Evolutionary conservation across 2,888 invertebrate species (phyloP), one percentile per base, ranked within the genome.

Genomic region (Blastobasis lacticolella): DNA sequence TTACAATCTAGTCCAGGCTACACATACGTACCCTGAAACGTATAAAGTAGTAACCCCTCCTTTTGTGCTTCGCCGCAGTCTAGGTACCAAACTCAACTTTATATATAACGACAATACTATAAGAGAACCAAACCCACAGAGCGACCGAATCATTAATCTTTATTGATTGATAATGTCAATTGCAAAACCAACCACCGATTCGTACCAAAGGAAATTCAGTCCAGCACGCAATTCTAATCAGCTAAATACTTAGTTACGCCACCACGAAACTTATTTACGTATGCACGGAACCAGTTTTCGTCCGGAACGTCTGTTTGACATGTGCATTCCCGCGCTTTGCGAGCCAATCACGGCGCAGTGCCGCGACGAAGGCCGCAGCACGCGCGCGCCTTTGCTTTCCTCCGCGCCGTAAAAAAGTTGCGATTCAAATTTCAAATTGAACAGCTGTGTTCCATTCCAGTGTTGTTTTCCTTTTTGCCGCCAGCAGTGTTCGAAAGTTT

Each of bases 261-360:
- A 65, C 55, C 52, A 53, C 40, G 7, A 40, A 40, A 51, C 56
- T 55, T 59, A 64, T 65, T 69, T 68, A 58, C 62, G 63, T 64
- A 62, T 57, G 52, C 57, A 57, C 58, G 59, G 52, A 74, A 74
- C 75, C 67, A 64, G 74, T 69, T 67, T 62, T 40, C 10, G 36
- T 38, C 10, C 42, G 9, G 10, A 42, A 45, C 71, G 71, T 69
- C 73, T 73, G 54, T 61, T 57, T 62, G 72, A 71, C 73, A 73
- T 62, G 61, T 71, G 71, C 75, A 72, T 79, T 82, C 77, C 79
- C 82, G 81, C 80, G 77, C 61, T 71, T 62, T 54, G 58, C 59
- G 50, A 66, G 66, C 80, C 79, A 82, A 84, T 81, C 72, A 69
- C 57, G 49, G 48, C 67, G 57, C 74, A 85, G 86, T 86, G 71